Evolutionary conservation across 2,888 invertebrate genomes (phyloP), one percentile per base, ranked within the genome.

Genomic region (Trachelus stipa): DNA sequence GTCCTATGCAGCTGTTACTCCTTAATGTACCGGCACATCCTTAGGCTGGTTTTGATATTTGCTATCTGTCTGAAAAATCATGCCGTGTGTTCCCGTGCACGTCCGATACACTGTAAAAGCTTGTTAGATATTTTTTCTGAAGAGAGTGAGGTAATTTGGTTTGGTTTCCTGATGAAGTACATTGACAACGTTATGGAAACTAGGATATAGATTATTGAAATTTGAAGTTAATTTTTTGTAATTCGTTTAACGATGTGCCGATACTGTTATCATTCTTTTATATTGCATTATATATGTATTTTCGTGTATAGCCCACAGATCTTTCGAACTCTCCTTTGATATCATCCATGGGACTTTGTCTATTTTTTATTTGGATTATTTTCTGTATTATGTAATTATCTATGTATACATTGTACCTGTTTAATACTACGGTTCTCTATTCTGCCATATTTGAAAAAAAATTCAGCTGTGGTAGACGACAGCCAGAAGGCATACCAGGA

Each of bases 401-500:
- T 23, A 23, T 34, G 33, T 34, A 31, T 31, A 12, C 71, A 12
- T 15, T 15, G 71, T 30, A 34, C 9, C 15, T 34, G 71, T 71
- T 33, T 33, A 71, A 71, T 23, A 23, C 23, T 71, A 56, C 56
- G 71, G 69, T 12, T 71, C 71, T 71, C 31, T 71, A 71, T 71
- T 71, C 12, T 71, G 71, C 71, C 34, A 12, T 33, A 34, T 9
- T 33, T 4, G 33, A 76, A 76, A 35, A 76, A 69, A 76, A 74
- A 87, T 86, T 91, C 94, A 97, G 97, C 96, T 93, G 97, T 98
- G 93, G 97, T 98, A 93, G 97, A 97, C 92, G 97, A 97, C 94
- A 98, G 98, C 93, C 97, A 97, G 95, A 96, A 97, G 94, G 98
- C 98, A 92, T 98, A 98, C 95, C 96, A 97, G 93, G 97, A 98